Evolutionary conservation across 2,888 invertebrate species (phyloP).

Genomic region (Luperina testacea): DNA sequence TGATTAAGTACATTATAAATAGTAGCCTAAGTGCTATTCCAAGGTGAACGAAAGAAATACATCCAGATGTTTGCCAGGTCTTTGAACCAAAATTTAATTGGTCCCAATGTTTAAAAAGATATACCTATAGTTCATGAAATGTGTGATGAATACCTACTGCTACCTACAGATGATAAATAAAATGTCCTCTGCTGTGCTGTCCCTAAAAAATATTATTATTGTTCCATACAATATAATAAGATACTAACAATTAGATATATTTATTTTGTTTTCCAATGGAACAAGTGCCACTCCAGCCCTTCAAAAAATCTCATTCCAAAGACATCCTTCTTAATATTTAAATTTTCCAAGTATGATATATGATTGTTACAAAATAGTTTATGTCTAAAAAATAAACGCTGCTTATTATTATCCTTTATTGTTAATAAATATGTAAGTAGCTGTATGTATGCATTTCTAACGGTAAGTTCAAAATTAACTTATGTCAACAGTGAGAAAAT

Average conservation of each 20-base stretch:
- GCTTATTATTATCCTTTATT: constrained; percentile 55
- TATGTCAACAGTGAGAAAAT: constrained; percentile 53
- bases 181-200: neutral
- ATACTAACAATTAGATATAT: neutral
- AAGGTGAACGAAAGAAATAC: too few species aligned
- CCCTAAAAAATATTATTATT: neutral
- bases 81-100: too few species aligned
- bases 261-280: neutral
- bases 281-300: neutral
- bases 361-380: neutral
- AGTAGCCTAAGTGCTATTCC: too few species aligned
- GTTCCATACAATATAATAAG: neutral
- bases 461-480: constrained; percentile 43
- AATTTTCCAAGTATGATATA: neutral
- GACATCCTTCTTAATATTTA: neutral
- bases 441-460: constrained; percentile 55
- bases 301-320: neutral
- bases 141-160: too few species aligned
- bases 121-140: too few species aligned
- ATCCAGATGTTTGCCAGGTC: too few species aligned
- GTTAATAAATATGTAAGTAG: constrained; percentile 65
- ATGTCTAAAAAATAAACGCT: constrained; percentile 14
- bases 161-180: neutral
- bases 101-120: too few species aligned
- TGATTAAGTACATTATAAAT: too few species aligned